phyloP scores from a whole-genome alignment of 2,888 invertebrate species.

The Geophilus truncorum region DNA sequence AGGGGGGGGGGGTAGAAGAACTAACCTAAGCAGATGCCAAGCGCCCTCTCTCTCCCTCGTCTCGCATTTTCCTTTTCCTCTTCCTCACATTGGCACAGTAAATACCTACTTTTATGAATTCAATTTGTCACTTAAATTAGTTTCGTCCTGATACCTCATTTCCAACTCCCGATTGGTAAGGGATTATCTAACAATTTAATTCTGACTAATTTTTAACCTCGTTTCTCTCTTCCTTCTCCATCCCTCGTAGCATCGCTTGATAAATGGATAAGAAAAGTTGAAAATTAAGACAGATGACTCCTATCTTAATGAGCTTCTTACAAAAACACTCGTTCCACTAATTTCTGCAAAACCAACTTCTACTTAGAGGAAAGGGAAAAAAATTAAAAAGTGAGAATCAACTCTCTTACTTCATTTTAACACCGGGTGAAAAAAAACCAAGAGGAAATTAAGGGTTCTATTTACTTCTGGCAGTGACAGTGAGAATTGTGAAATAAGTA shows the following conservation, averaged over 20 bases:
- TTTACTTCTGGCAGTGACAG: not conserved
- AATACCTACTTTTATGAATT: slow-evolving; percentile 18
- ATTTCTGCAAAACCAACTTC: not conserved
- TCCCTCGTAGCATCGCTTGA: not conserved
- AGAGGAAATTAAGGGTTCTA: not conserved
- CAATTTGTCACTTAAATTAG: slow-evolving; percentile 18
- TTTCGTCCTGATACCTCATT: not conserved
- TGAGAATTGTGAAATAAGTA: not conserved
- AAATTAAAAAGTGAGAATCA: not conserved
- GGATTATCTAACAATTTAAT: slow-evolving; percentile 5
- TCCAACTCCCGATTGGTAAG: slow-evolving; percentile 3
- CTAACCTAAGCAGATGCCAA: not conserved
- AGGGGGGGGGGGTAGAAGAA: not conserved
- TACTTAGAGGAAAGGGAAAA: not conserved
- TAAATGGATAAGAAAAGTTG: slow-evolving; percentile 23
- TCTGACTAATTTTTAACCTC: not conserved
- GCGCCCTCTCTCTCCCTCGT: not conserved
- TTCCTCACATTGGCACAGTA: not conserved
- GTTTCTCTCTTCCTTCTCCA: not conserved
- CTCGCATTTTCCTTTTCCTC: no score
- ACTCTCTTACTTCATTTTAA: not conserved
- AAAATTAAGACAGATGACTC: slow-evolving; percentile 27
- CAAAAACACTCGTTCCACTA: not conserved
- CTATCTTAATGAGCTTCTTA: slow-evolving; percentile 19
- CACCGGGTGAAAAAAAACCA: not conserved